A percentile compares a stretch with the other conserved stretches of the same genome.
Conservation (phyloP, 2,888 invertebrate species). For the Conchocele bisecta region DNA sequence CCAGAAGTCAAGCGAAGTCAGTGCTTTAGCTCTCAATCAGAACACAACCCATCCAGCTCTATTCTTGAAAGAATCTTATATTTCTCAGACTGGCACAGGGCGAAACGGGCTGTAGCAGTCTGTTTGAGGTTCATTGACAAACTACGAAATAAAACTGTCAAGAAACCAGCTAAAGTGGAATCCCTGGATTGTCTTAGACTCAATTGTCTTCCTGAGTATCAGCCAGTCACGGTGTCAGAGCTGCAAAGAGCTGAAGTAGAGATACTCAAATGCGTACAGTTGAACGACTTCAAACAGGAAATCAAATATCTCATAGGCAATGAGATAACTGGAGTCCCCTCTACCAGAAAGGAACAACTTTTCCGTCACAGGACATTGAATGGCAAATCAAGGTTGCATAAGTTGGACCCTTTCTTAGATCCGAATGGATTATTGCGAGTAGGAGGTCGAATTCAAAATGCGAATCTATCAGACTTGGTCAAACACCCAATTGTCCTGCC, state of each 20-base stretch:
- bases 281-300: background rate
- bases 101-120: background rate
- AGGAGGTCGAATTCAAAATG: background rate
- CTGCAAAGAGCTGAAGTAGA: constrained; percentile 3
- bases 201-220: background rate
- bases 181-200: no score
- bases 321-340: background rate
- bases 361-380: background rate
- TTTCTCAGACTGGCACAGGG: constrained; percentile 1
- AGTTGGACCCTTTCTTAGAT: background rate
- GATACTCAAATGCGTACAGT: constrained; percentile 3
- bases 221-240: constrained; percentile 3
- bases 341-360: background rate
- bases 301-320: background rate
- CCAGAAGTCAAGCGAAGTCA: constrained; percentile 1
- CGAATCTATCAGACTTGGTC: background rate
- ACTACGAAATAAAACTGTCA: background rate
- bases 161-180: background rate
- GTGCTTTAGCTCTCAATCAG: background rate
- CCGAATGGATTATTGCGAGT: background rate
- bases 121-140: constrained; percentile 2
- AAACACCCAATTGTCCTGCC: background rate
- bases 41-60: background rate
- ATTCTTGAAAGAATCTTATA: background rate
- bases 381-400: no score